phyloP scores from a whole-genome alignment of 2,113 vertebrate species.

The Oxyruncus cristatus region DNA sequence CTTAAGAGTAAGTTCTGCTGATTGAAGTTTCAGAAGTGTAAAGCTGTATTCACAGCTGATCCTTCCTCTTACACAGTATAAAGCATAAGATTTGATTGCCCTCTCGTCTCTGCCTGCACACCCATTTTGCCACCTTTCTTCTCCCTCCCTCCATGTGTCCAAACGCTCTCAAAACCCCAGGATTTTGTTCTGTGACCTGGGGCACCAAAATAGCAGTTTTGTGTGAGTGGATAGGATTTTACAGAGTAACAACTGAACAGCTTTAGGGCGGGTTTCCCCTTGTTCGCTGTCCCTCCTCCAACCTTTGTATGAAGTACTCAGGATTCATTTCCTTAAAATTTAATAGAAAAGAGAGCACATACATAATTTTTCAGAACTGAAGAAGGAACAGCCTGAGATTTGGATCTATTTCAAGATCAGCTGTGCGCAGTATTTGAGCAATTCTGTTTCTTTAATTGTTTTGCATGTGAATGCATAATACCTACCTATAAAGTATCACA shows the following conservation, averaged over 20 bases:
- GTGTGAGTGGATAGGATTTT: neutral
- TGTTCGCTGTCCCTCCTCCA: neutral
- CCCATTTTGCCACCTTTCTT: neutral
- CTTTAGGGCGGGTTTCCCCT: neutral
- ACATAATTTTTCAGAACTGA: neutral
- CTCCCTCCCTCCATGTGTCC: neutral
- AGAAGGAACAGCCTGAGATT: neutral
- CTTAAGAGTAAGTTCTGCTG: neutral
- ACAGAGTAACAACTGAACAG: neutral
- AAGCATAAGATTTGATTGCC: neutral
- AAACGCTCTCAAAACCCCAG: neutral
- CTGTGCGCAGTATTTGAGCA: neutral
- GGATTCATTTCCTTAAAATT: neutral
- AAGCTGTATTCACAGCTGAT: neutral
- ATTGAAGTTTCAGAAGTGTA: neutral
- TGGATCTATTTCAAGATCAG: neutral
- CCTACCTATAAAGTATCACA: neutral
- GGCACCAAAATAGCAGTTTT: neutral
- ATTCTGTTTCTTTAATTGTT: neutral
- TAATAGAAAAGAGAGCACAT: neutral
- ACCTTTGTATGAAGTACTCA: neutral
- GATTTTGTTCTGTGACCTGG: slow-evolving; percentile 6
- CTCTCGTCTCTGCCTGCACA: neutral
- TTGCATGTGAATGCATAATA: neutral
- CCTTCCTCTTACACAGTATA: neutral